Evolutionary conservation across 2,888 invertebrate species (phyloP).

Genomic region (Apodemia zela): DNA sequence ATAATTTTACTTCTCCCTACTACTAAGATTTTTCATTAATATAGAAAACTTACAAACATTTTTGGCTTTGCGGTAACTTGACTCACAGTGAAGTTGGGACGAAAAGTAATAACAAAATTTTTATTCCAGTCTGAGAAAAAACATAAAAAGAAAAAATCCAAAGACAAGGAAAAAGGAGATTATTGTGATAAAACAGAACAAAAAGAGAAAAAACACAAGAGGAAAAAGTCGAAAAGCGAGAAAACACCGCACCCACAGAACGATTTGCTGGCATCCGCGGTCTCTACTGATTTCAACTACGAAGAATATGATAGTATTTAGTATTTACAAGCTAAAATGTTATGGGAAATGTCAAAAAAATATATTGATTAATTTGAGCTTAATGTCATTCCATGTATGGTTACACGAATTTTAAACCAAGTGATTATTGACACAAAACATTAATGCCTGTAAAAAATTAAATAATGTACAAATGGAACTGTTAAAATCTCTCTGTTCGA

Average conservation of each 20-base stretch:
- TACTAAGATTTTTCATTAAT: too few relatives aligned
- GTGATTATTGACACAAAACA: neutral
- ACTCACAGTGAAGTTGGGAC: neutral
- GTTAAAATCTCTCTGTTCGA: neutral
- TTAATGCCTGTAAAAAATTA: neutral
- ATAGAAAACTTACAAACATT: too few relatives aligned
- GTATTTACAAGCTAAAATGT: constrained; percentile 20
- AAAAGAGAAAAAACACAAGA: constrained; percentile 80
- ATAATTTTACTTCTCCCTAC: too few relatives aligned
- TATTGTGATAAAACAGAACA: constrained; percentile 70
- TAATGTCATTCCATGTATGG: neutral
- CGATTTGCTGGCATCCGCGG: constrained; percentile 60
- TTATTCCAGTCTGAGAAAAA: constrained; percentile 54
- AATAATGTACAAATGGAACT: neutral
- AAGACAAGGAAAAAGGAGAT: constrained; percentile 76
- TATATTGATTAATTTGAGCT: neutral
- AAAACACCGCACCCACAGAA: constrained; percentile 66
- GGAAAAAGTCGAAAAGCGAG: constrained; percentile 71
- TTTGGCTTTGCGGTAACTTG: too few relatives aligned
- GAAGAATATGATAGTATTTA: constrained; percentile 70
- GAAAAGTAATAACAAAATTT: neutral
- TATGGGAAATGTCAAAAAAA: neutral
- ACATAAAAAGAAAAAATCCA: constrained; percentile 77
- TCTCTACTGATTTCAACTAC: constrained; percentile 45
- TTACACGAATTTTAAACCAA: neutral